Evolutionary conservation across 2,888 invertebrate species (phyloP).

Genomic region (Sesia apiformis): DNA sequence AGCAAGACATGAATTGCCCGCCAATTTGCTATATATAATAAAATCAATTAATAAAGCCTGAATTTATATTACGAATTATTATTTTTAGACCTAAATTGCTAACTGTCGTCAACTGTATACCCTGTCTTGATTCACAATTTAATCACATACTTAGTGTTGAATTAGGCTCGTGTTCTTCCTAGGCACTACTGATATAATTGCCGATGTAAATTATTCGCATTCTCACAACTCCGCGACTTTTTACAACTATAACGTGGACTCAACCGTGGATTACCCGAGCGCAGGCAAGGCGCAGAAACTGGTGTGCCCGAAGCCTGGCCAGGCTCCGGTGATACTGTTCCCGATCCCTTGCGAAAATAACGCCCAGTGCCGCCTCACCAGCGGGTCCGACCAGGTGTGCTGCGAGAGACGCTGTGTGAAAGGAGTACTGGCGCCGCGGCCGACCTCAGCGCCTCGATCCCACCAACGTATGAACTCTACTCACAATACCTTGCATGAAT

Average conservation of each 20-base stretch:
- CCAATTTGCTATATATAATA: no score
- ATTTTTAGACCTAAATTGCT: no score
- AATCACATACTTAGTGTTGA: no score
- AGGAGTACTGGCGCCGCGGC: slow-evolving; percentile 75
- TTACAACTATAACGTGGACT: slow-evolving; percentile 15
- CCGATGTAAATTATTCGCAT: slow-evolving; percentile 33
- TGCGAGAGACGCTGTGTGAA: slow-evolving; percentile 73
- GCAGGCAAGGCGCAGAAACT: slow-evolving; percentile 56
- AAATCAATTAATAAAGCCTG: no score
- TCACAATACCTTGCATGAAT: background rate
- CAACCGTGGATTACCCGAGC: slow-evolving; percentile 26
- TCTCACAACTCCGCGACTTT: slow-evolving; percentile 24
- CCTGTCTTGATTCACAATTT: no score
- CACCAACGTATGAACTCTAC: slow-evolving; percentile 52
- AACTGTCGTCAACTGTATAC: no score
- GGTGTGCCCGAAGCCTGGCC: slow-evolving; percentile 56
- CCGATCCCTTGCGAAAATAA: slow-evolving; percentile 62
- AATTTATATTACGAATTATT: no score
- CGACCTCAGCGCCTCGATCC: slow-evolving; percentile 38
- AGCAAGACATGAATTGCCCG: no score
- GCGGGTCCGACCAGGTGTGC: slow-evolving; percentile 62
- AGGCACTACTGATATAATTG: slow-evolving; percentile 22
- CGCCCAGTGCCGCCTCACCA: slow-evolving; percentile 55
- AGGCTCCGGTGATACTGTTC: slow-evolving; percentile 48
- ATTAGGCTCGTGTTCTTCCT: no score